These are phyloP conservation scores for Cossypha caffra DNA, from an alignment of 2,797 vertebrate species.

Conservation along the genomic window DNA sequence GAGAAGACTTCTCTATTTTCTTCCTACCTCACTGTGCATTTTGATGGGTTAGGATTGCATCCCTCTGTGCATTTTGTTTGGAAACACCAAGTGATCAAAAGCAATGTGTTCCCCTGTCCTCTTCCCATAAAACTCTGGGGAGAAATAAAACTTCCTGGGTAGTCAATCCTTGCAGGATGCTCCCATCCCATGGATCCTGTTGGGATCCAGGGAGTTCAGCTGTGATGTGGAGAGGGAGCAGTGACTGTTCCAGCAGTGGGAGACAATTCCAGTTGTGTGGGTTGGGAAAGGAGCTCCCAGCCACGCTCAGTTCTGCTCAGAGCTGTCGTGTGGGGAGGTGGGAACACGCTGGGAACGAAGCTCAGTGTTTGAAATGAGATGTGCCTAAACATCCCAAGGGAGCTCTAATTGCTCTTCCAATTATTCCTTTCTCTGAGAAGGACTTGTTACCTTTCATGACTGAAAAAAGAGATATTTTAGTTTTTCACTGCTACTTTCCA, in stretches of 20 bases:
- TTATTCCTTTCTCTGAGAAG: neutral
- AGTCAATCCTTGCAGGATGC: neutral
- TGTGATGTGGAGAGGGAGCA: fast-evolving
- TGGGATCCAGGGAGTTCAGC: neutral
- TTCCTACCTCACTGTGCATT: neutral
- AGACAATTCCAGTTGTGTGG: neutral
- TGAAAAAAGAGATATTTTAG: neutral
- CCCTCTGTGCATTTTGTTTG: neutral
- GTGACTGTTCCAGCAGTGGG: fast-evolving
- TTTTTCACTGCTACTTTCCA: neutral
- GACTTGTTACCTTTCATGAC: neutral
- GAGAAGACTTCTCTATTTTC: neutral
- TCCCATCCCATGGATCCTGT: neutral
- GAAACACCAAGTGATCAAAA: neutral
- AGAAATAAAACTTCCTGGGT: fast-evolving
- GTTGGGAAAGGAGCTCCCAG: neutral
- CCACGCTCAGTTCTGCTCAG: neutral
- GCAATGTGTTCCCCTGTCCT: neutral
- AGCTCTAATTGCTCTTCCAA: neutral
- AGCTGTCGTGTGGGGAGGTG: fast-evolving
- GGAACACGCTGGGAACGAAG: fast-evolving
- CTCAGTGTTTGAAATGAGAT: neutral
- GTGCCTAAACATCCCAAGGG: neutral
- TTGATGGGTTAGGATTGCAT: neutral
- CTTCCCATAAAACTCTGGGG: neutral